These are phyloP conservation scores for Rissa tridactyla DNA, from an alignment of 2,113 vertebrate species.

Conservation along the genomic window DNA sequence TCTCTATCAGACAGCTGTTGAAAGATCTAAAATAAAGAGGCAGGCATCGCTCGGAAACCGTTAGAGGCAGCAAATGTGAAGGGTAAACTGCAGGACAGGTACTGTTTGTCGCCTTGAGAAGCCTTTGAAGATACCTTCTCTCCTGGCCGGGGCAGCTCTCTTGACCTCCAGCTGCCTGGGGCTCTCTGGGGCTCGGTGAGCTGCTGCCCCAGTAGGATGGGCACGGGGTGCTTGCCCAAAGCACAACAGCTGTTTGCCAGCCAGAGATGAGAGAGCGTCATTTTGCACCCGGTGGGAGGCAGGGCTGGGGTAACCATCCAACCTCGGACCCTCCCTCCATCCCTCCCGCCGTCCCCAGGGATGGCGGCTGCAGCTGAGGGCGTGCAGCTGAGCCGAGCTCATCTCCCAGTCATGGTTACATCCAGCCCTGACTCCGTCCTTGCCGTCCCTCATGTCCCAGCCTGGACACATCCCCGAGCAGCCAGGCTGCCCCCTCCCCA, in stretches of 20 bases:
- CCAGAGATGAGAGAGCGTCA: not conserved
- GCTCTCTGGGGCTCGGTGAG: accelerated
- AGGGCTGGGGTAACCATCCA: not conserved
- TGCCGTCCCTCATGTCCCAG: not conserved
- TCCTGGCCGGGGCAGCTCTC: not conserved
- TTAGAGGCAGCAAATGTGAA: not conserved
- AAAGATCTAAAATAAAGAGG: slow-evolving; percentile 48
- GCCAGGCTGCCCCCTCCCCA: not conserved
- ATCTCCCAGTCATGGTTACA: accelerated
- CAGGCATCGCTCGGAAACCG: not conserved
- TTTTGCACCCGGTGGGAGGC: accelerated
- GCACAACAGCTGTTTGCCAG: not conserved
- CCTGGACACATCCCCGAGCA: not conserved
- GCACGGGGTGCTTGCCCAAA: too few relatives aligned
- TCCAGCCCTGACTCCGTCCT: not conserved
- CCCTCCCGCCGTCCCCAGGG: not conserved
- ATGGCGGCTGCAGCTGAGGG: not conserved
- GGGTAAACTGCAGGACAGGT: slow-evolving; percentile 12
- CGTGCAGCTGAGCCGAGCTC: not conserved
- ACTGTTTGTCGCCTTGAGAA: not conserved
- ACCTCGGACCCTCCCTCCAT: not conserved
- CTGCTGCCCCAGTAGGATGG: not conserved
- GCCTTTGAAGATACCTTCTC: not conserved
- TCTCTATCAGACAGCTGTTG: slow-evolving; percentile 53
- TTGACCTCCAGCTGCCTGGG: not conserved